Base-by-base conservation (phyloP, 1,140 invertebrate genomes). In the Pteromalus puparum region DNA sequence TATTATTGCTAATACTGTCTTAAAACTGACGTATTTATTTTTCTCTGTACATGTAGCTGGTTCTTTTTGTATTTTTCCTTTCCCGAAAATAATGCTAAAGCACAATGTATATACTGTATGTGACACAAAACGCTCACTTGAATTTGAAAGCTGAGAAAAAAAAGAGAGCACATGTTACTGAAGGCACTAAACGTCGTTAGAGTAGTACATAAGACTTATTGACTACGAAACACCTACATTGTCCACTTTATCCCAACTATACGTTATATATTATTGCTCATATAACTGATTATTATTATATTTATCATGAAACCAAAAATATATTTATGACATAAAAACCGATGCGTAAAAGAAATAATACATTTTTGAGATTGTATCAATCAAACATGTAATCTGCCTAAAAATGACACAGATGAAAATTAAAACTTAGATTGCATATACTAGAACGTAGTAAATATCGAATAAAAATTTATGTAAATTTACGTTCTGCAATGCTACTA, bases 301-400 rank as follows among this genome's bases (percentile, higher is more conserved):
- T 82, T 85, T 85, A 82, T 85, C 65, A 81, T 81, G 73, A 85
- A 82, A 81, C 84, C 78, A 85, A 85, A 85, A 85, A 85, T 85
- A 85, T 85, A 85, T 76, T 81, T 75, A 84, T 76, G 53, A 82
- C 70, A 67, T 79, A 26, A 53, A 81, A 77, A 81, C 76, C 28
- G 74, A 70, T 38, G 46, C 73, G 26, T 82, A 77, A 81, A n/a
- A 61, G 65, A 82, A 85, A 61, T 70, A 53, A 76, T 61, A 61
- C 53, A 61, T 61, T 76, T 81, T 81, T 78, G 68, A 82, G 80
- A 79, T 82, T 85, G 75, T 85, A 82, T 78, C 73, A 85, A 82
- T 85, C 80, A 85, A 77, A 85, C 28, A 82, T 85, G 79, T 78
- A 85, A 82, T 85, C 75, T 82, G 48, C 80, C 75, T 79, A 46